Conservation (phyloP, 2,797 vertebrate species). For the Lerista edwardsae region DNA sequence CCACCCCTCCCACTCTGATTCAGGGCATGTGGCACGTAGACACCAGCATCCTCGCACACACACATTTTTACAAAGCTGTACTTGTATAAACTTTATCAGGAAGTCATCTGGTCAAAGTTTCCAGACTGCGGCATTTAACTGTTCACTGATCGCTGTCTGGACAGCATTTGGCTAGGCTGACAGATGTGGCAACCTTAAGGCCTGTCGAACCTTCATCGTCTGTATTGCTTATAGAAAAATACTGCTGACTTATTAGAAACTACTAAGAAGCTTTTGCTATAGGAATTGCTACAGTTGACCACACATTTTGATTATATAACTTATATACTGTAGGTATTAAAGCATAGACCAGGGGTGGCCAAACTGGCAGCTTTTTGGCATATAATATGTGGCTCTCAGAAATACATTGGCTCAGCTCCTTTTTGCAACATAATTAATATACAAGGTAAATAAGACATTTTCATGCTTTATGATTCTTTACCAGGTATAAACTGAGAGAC, state of each 20-base stretch:
- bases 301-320: background rate
- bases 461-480: too few species aligned
- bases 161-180: conserved; percentile 42
- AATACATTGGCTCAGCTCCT: too few species aligned
- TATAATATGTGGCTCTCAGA: too few species aligned
- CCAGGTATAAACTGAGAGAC: too few species aligned
- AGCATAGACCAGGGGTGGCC: too few species aligned
- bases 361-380: too few species aligned
- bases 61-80: conserved; percentile 51
- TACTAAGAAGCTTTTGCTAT: background rate
- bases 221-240: background rate
- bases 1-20: conserved; percentile 41
- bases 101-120: conserved; percentile 73
- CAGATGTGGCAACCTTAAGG: background rate
- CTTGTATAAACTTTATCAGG: conserved; percentile 75
- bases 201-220: background rate
- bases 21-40: conserved; percentile 74
- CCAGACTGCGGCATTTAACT: conserved; percentile 68
- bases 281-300: background rate
- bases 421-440: too few species aligned
- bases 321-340: background rate
- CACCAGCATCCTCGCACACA: conserved; percentile 53
- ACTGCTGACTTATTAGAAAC: background rate
- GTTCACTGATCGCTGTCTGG: conserved; percentile 55
- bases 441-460: too few species aligned